Evolutionary conservation across 2,888 invertebrate genomes (phyloP), one percentile per base, ranked within the genome.

Genomic region (Sisyra terminalis): DNA sequence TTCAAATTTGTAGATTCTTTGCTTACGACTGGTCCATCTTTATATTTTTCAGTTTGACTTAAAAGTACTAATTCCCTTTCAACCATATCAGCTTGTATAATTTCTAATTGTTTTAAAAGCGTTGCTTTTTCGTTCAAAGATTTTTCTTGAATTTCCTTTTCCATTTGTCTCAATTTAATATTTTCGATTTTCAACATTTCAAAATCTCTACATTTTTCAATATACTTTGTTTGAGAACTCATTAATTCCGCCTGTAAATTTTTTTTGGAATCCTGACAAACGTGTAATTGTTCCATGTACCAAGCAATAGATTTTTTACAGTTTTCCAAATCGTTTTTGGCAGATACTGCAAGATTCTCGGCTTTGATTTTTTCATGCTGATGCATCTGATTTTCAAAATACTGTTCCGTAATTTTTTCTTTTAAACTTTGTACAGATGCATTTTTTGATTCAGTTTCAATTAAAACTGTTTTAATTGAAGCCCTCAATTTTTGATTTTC

Each of bases 321-420:
- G 2, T 41, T 29, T 13, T 46, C 40, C 11, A 46, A 40, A 8
- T 44, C 46, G 34, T 41, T 40, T 13, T 44, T 46, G 24, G 44
- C 32, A 4, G 43, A 41, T 5, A 40, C 29, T 10, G 44, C 42
- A 8, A 39, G 39, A 17, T 46, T 46, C 35, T 46, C 43, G 30
- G 43, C 17, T 41, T 44, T 40, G 38, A 44, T 34, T 39, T 44
- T 46, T 10, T 43, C 46, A 29, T 46, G 46, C 38, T 44, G 30
- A 14, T 38, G 38, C 37, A 40, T 38, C 39, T 46, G 46, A 35
- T 44, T 24, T 42, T 46, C 44, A 38, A 44, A 43, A 46, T 44
- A 43, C 37, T 46, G 46, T 35, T 46, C 46, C 14, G 46, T 46
- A 18, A 46, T 46, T 44, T 46, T 46, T 35, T 44, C 43, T 44